Conservation (phyloP, 1,140 invertebrate species). For the Cecropterus lyciades region DNA sequence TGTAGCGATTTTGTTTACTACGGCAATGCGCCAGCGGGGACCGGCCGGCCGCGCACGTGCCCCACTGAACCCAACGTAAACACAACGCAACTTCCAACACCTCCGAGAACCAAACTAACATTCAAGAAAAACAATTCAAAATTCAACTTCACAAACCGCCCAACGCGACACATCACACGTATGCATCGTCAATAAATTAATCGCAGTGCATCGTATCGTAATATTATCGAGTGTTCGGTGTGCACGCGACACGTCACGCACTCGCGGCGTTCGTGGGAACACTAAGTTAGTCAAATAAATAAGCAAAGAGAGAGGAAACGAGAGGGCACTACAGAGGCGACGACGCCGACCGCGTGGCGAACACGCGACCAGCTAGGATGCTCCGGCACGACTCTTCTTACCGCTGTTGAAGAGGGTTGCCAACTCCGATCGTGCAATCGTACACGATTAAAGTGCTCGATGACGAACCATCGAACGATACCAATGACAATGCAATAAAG, state of each 20-base stretch:
- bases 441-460: slow-evolving; percentile 9
- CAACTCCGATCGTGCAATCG: slow-evolving; percentile 2
- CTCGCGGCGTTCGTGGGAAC: slow-evolving; percentile 59
- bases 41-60: slow-evolving; percentile 44
- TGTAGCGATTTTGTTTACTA: slow-evolving; percentile 47
- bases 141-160: slow-evolving; percentile 21
- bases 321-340: slow-evolving; percentile 57
- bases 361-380: slow-evolving; percentile 45
- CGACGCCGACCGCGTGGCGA: slow-evolving; percentile 45
- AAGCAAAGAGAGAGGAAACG: slow-evolving; percentile 65
- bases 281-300: slow-evolving; percentile 72
- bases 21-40: slow-evolving; percentile 46
- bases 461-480: not conserved
- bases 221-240: slow-evolving; percentile 45
- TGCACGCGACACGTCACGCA: slow-evolving; percentile 60
- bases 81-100: slow-evolving; percentile 42
- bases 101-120: slow-evolving; percentile 46
- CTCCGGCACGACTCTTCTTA: slow-evolving; percentile 15
- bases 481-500: slow-evolving; percentile 13
- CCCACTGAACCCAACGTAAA: slow-evolving; percentile 55
- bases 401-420: slow-evolving; percentile 10
- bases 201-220: slow-evolving; percentile 57
- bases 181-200: slow-evolving; percentile 51
- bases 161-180: slow-evolving; percentile 49
- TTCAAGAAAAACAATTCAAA: not conserved